A percentile compares a stretch with the other conserved stretches of the same genome.
phyloP scores from a whole-genome alignment of 2,797 vertebrate genomes.

The Sylvilagus floridanus region DNA sequence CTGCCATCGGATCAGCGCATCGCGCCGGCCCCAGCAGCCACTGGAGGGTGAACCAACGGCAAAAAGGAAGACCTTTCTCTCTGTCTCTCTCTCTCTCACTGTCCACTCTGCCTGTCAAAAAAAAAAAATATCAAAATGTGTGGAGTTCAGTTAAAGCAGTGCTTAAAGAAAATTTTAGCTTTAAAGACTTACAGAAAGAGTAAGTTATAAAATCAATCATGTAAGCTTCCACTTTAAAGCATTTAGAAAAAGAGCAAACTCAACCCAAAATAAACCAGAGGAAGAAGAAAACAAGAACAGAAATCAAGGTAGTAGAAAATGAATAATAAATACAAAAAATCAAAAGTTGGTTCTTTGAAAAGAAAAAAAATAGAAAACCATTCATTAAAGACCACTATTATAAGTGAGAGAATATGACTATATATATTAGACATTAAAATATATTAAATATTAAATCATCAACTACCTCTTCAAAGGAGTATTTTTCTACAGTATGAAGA shows the following conservation, averaged over 20 bases:
- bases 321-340: slow-evolving; percentile 18
- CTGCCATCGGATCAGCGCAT: too few relatives aligned
- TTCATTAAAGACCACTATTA: slow-evolving; percentile 28
- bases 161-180: slow-evolving; percentile 25
- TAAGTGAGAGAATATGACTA: neutral
- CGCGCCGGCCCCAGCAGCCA: too few relatives aligned
- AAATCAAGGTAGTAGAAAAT: slow-evolving; percentile 36
- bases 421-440: slow-evolving; percentile 52
- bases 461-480: slow-evolving; percentile 96
- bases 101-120: too few relatives aligned
- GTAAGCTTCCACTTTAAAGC: slow-evolving; percentile 45
- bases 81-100: too few relatives aligned
- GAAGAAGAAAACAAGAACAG: slow-evolving; percentile 1
- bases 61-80: too few relatives aligned
- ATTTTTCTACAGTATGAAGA: slow-evolving; percentile 96
- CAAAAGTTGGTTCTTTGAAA: slow-evolving; percentile 54
- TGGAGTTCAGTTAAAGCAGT: neutral
- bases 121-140: neutral
- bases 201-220: slow-evolving; percentile 12
- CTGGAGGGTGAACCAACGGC: too few relatives aligned
- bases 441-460: slow-evolving; percentile 56
- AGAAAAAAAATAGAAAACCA: neutral
- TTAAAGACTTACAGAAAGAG: slow-evolving; percentile 36
- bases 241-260: slow-evolving; percentile 49
- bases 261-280: slow-evolving; percentile 5